Base-by-base conservation (phyloP, 2,888 invertebrate species). In the Plagodis dolabraria region DNA sequence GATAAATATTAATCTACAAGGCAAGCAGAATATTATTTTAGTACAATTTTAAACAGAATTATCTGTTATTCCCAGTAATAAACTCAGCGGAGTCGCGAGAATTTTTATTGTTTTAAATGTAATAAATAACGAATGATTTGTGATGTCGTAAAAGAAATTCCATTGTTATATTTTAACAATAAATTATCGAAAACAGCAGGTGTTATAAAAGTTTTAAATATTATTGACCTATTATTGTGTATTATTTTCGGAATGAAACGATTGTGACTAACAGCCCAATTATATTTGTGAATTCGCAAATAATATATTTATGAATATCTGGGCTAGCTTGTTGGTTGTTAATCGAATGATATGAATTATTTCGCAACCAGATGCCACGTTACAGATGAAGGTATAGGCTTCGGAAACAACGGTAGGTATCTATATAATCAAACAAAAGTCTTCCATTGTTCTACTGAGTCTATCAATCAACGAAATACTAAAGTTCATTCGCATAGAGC, bases 101-200 rank as follows among this genome's bases (percentile, higher is more conserved):
- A 59, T 50, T 60, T 59, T 63, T 60, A 61, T 47, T 61, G 56
- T 63, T 51, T 62, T 43, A 56, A 63, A 63, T 57, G 60, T 47
- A 63, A 65, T 65, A 69, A 69, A 67, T 66, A 65, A 45, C 43
- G 47, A 63, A 65, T 69, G 71, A 71, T 67, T 68, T 71, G 65
- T 69, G 66, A 63, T 65, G 67, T 64, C 65, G 66, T 65, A 54
- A 65, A 64, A 12, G 46, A 66, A 65, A 71, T 69, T 63, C 63
- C 63, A 63, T 67, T 69, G 60, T 67, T 69, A 63, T 64, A 64
- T 65, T 67, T 65, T 59, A 64, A 66, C 57, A 64, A 64, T 69
- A 69, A 66, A 67, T 69, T 66, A 69, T 65, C 60, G 58, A 48
- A 63, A 60, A 57, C 56, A 71, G 60, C 68, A 67, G 69, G 60